These are phyloP conservation scores for Hemichromis elongatus DNA, from an alignment of 2,113 vertebrate genomes.

Conservation along the genomic window DNA sequence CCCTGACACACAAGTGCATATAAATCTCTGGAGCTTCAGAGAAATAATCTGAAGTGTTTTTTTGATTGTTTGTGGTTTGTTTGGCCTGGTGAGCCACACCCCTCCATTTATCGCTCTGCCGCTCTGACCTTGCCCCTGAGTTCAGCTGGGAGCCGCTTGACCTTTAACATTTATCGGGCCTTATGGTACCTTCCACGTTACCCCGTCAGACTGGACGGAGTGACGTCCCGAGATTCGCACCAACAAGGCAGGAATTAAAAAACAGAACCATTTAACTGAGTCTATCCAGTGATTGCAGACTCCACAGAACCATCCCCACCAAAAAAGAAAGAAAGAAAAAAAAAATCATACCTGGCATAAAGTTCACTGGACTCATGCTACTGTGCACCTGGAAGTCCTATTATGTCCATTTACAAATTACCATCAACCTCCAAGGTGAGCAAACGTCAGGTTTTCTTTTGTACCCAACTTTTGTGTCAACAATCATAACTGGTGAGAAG, in stretches of 20 bases:
- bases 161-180: neutral
- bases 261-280: neutral
- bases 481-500: neutral
- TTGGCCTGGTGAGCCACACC: neutral
- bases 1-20: neutral
- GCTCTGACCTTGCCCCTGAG: conserved; percentile 28
- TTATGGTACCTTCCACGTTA: neutral
- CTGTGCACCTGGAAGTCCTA: neutral
- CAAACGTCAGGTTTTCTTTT: neutral
- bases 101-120: conserved; percentile 37
- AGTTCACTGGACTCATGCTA: neutral
- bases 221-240: neutral
- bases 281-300: too few relatives aligned
- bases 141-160: neutral
- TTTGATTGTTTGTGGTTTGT: neutral
- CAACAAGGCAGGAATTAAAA: neutral
- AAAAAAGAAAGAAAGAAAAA: too few relatives aligned
- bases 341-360: neutral
- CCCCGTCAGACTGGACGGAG: neutral
- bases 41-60: neutral
- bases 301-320: too few relatives aligned
- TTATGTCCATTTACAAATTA: neutral
- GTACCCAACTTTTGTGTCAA: neutral
- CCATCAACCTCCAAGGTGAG: neutral
- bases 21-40: too few relatives aligned